Evolutionary conservation across 2,113 vertebrate species (phyloP).

Genomic region (Probosciger aterrimus): DNA sequence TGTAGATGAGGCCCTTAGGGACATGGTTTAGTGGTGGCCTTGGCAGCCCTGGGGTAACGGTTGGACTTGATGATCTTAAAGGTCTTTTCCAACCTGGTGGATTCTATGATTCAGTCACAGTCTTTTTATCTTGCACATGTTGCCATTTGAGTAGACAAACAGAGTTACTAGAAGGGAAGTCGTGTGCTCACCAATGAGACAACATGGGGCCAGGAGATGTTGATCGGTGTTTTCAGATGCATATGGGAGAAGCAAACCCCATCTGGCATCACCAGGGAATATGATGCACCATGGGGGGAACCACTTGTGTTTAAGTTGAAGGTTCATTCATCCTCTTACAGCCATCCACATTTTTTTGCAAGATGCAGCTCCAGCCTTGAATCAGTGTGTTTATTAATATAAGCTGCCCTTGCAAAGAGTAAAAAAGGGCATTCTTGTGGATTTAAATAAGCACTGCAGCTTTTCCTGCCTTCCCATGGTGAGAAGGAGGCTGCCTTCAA

Average conservation of each 20-base stretch:
- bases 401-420: neutral
- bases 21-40: neutral
- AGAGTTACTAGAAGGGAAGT: neutral
- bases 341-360: rapidly evolving
- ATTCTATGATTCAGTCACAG: neutral
- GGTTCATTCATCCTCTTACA: neutral
- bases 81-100: neutral
- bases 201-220: no score
- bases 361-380: neutral
- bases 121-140: neutral
- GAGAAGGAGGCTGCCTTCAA: neutral
- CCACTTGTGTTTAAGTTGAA: neutral
- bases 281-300: neutral
- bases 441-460: neutral
- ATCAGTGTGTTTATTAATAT: neutral
- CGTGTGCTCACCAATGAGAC: neutral
- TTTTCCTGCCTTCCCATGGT: neutral
- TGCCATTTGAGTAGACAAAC: neutral
- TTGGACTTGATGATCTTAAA: neutral
- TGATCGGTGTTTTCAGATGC: neutral
- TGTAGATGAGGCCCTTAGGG: neutral
- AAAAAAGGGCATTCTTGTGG: neutral
- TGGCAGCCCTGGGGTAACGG: neutral
- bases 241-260: neutral
- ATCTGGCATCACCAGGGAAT: rapidly evolving